phyloP scores from a whole-genome alignment of 2,113 vertebrate species.

The Scolopax mira region DNA sequence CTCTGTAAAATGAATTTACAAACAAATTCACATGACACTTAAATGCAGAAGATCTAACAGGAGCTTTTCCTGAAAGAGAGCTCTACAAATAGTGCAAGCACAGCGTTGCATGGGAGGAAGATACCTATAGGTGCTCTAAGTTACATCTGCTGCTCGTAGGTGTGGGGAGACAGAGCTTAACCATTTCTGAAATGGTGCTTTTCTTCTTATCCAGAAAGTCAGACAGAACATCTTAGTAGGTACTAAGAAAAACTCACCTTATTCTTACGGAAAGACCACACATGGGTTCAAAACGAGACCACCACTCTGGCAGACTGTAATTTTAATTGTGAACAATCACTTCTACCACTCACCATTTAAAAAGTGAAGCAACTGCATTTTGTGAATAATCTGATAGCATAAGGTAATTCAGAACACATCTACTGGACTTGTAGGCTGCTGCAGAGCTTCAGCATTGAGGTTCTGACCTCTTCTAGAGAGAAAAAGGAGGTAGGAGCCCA shows the following conservation, averaged over 20 bases:
- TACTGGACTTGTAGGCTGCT: not conserved
- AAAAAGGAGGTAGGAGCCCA: not conserved
- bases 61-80: not conserved
- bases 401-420: not conserved
- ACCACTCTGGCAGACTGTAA: accelerated
- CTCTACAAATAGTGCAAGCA: not conserved
- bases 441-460: not conserved
- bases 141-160: accelerated
- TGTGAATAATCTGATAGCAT: not conserved
- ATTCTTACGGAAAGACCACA: not conserved
- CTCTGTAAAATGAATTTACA: not conserved
- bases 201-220: not conserved
- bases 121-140: not conserved
- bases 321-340: not conserved
- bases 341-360: not conserved
- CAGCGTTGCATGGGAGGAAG: not conserved
- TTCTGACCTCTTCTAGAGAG: not conserved
- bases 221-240: not conserved
- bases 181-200: not conserved
- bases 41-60: not conserved
- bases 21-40: not conserved
- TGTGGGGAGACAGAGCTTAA: not conserved
- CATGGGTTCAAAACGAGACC: not conserved
- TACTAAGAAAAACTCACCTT: not conserved
- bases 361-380: not conserved